Conservation (phyloP, 2,888 invertebrate genomes). For the Torymus tubicola region DNA sequence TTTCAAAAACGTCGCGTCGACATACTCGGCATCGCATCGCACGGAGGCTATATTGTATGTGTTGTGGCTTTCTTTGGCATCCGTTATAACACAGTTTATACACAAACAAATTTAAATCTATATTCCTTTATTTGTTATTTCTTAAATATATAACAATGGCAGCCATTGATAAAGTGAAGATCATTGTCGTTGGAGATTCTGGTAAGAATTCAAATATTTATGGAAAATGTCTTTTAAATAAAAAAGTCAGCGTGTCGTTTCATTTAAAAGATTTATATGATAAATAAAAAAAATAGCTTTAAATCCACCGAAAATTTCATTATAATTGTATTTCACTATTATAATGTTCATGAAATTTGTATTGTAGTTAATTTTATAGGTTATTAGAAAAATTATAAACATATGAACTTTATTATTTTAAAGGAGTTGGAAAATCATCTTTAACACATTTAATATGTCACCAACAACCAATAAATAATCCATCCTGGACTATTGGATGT, state of each 20-base stretch:
- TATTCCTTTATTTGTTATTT: slow-evolving; percentile 52
- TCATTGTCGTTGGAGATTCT: slow-evolving; percentile 94
- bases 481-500: slow-evolving; percentile 97
- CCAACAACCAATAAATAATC: slow-evolving; percentile 89
- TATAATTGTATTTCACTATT: no score
- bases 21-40: no score
- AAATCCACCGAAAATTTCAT: neutral
- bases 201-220: slow-evolving; percentile 77
- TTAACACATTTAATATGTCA: slow-evolving; percentile 94
- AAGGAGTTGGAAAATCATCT: slow-evolving; percentile 98
- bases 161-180: slow-evolving; percentile 92
- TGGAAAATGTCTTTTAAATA: neutral
- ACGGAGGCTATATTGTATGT: no score
- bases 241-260: slow-evolving; percentile 27
- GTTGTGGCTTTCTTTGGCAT: neutral
- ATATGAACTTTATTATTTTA: neutral
- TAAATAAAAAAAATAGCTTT: slow-evolving; percentile 14
- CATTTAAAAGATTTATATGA: neutral
- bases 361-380: slow-evolving; percentile 1
- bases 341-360: neutral
- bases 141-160: slow-evolving; percentile 80
- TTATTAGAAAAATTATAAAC: neutral
- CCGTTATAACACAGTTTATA: slow-evolving; percentile 45
- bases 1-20: no score
- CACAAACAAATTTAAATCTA: slow-evolving; percentile 71